phyloP scores from a whole-genome alignment of 2,113 vertebrate species.

The Cyanoliseus patagonus region DNA sequence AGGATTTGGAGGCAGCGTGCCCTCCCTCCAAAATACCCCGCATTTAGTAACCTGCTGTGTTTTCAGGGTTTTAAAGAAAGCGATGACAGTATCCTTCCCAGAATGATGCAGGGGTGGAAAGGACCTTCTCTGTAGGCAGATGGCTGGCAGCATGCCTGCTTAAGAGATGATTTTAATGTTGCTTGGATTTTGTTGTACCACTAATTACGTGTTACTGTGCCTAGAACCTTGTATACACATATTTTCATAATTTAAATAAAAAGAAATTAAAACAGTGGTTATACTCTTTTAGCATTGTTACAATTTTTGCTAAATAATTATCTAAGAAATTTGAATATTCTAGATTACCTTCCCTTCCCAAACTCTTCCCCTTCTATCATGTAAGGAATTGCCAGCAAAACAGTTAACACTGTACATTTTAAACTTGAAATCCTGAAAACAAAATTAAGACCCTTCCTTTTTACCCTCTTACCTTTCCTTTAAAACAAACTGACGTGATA shows the following conservation, averaged over 20 bases:
- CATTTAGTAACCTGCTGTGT: neutral
- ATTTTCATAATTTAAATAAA: neutral
- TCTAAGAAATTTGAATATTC: neutral
- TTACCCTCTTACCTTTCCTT: neutral
- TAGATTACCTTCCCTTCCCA: neutral
- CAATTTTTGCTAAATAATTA: neutral
- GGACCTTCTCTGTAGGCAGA: neutral
- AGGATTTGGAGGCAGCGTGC: neutral
- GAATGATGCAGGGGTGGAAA: neutral
- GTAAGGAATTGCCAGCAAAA: neutral
- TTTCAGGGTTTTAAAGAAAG: neutral
- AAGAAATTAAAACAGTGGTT: neutral
- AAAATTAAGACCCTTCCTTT: neutral
- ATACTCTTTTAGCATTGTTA: neutral
- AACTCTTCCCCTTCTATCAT: neutral
- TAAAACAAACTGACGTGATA: neutral
- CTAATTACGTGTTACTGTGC: neutral
- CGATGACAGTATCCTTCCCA: neutral
- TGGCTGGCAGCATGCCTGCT: neutral
- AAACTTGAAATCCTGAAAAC: neutral
- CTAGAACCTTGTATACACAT: neutral
- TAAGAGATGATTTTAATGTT: constrained; percentile 11
- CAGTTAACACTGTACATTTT: neutral
- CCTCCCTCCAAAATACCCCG: neutral
- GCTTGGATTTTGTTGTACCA: neutral